phyloP scores from a whole-genome alignment of 2,797 vertebrate species.

The Cryptoprocta ferox region DNA sequence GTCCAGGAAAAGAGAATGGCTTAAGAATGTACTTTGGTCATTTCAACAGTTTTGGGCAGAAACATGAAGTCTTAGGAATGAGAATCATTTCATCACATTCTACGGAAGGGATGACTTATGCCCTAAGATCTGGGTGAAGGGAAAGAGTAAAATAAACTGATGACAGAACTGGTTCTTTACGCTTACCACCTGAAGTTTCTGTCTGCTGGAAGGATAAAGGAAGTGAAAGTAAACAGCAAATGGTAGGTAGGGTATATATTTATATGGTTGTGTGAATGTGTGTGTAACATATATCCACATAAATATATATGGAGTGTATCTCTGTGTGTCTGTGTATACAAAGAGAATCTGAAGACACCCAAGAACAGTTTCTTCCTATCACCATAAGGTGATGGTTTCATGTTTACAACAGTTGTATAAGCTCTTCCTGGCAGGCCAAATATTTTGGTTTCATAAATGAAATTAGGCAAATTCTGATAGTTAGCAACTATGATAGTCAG shows the following conservation, averaged over 20 bases:
- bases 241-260: not conserved
- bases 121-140: not conserved
- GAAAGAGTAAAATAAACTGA: conserved; percentile 8
- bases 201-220: not conserved
- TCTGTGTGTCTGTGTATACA: not conserved
- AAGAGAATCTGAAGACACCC: not conserved
- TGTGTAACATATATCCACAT: not conserved
- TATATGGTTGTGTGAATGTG: not conserved
- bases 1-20: not conserved
- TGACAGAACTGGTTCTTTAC: conserved; percentile 13
- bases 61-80: not conserved
- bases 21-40: not conserved
- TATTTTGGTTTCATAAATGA: conserved; percentile 10
- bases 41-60: not conserved
- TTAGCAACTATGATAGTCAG: not conserved
- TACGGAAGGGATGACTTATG: not conserved
- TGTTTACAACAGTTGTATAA: not conserved
- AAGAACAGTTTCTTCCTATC: not conserved
- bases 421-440: conserved; percentile 30
- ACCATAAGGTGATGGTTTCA: not conserved
- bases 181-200: not conserved
- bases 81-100: conserved; percentile 3
- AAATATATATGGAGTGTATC: not conserved
- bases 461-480: conserved; percentile 13
- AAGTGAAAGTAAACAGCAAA: not conserved